Conservation (phyloP, 1,140 invertebrate species). For the Apocrypta bakeri region DNA sequence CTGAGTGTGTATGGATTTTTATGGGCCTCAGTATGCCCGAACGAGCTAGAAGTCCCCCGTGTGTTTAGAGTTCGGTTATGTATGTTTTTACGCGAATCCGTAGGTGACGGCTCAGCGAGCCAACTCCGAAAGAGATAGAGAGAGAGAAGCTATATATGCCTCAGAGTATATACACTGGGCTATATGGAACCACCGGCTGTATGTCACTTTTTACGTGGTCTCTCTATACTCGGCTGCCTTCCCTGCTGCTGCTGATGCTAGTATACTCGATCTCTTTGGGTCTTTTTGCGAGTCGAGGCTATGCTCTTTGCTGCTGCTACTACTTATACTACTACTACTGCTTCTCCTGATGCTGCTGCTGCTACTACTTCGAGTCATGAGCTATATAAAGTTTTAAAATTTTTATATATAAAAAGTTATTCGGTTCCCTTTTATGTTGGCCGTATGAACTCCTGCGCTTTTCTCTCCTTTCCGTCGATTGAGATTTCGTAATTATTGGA, state of each 20-base stretch:
- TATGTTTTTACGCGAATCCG: conserved; percentile 56
- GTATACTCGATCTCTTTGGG: background rate
- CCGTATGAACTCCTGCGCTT: background rate
- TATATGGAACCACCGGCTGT: conserved; percentile 49
- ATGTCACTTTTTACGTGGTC: conserved; percentile 55
- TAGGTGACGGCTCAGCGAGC: conserved; percentile 52
- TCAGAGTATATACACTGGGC: conserved; percentile 9
- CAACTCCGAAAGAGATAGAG: conserved; percentile 34
- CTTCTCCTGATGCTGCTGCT: conserved; percentile 23
- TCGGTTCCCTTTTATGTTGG: background rate
- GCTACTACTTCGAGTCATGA: conserved; percentile 4
- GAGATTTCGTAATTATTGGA: conserved; percentile 16
- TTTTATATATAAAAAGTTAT: conserved; percentile 44
- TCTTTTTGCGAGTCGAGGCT: background rate
- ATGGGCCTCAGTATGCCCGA: conserved; percentile 47
- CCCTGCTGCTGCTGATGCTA: background rate
- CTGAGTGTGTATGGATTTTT: conserved; percentile 51
- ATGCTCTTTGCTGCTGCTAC: conserved; percentile 14
- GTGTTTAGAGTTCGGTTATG: conserved; percentile 62
- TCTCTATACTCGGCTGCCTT: background rate
- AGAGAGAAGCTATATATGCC: conserved; percentile 13
- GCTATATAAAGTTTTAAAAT: conserved; percentile 40
- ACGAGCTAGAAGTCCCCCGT: conserved; percentile 50
- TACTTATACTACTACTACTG: background rate
- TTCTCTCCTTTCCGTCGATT: background rate